Evolutionary conservation across 1,140 invertebrate genomes (phyloP).

Genomic region (Pantala flavescens): DNA sequence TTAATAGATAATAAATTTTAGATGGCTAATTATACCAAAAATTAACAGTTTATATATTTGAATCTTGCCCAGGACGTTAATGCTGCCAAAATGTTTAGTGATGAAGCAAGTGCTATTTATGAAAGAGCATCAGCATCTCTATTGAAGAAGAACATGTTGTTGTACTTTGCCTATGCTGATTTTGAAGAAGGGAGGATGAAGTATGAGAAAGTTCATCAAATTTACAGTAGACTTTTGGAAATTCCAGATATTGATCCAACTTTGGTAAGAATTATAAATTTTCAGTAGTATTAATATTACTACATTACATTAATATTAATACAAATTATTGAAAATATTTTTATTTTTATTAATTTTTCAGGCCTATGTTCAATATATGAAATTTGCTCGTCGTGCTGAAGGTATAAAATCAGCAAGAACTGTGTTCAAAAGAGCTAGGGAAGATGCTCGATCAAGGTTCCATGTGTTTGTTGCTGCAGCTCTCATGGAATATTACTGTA

Average conservation of each 20-base stretch:
- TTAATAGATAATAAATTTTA: no score
- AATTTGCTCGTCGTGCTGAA: constrained; percentile 91
- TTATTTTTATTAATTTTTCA: constrained; percentile 33
- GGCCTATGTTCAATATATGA: constrained; percentile 99
- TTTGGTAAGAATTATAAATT: constrained; percentile 49
- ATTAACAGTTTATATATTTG: neutral
- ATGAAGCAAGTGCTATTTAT: constrained; percentile 88
- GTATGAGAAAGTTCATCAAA: constrained; percentile 94
- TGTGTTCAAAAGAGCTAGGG: constrained; percentile 90
- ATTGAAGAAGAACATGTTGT: constrained; percentile 80
- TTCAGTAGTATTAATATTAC: constrained; percentile 12
- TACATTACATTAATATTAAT: neutral
- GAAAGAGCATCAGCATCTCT: constrained; percentile 78
- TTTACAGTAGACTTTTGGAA: constrained; percentile 86
- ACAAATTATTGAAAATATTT: neutral
- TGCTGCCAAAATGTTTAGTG: constrained; percentile 80
- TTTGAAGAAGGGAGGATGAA: constrained; percentile 95
- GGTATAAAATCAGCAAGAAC: constrained; percentile 91
- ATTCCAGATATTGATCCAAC: constrained; percentile 88
- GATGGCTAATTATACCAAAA: no score
- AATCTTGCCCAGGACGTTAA: constrained; percentile 63
- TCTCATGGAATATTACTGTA: constrained; percentile 98
- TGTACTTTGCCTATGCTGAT: constrained; percentile 97
- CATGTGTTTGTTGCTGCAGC: constrained; percentile 95
- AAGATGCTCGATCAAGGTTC: constrained; percentile 75